Base-by-base conservation (phyloP, 2,888 invertebrate species). In the Cosmorhoe ocellata region DNA sequence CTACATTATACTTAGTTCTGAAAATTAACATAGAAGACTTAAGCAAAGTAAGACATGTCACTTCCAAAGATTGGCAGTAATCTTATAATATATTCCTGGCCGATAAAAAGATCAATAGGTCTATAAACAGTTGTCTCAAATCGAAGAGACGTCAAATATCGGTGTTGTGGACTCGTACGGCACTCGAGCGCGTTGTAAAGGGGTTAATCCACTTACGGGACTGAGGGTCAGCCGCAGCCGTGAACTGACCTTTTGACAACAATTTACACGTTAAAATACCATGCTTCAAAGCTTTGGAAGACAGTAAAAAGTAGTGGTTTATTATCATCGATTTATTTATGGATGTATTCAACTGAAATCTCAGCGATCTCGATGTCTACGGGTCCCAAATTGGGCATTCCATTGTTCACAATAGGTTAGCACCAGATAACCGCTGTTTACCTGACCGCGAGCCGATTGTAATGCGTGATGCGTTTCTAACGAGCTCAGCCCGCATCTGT, bases 391-490 rank as follows among this genome's bases (percentile, higher is more conserved):
- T 88, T 87, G 86, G 88, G 79, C 74, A 72, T 66, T 52, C 84
- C 88, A 87, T 88, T 87, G 87, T 88, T 79, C 72, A 58, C 75
- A 72, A 74, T 78, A 77, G 79, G 76, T 84, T 83, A 83, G 84
- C 85, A 82, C 86, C 83, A 84, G 83, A 84, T 84, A 86, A 84
- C 76, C 75, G 74, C 74, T 81, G 86, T 81, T 83, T 81, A 77
- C 81, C 77, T 79, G 78, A 76, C 79, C 60, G 71, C 77, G 73
- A 70, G 68, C 66, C 85, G 84, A 88, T 87, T 88, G 84, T 81
- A 85, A 90, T 90, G 88, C 89, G 87, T 88, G 89, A 88, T 86
- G 89, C 90, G 89, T 89, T 87, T 88, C 89, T 87, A 89, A 89
- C 89, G 87, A 90, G 89, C 76, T 69, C 55, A 33, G 67, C 67